These are phyloP conservation scores for Acridotheres tristis DNA, from an alignment of 2,797 vertebrate species.

Conservation along the genomic window DNA sequence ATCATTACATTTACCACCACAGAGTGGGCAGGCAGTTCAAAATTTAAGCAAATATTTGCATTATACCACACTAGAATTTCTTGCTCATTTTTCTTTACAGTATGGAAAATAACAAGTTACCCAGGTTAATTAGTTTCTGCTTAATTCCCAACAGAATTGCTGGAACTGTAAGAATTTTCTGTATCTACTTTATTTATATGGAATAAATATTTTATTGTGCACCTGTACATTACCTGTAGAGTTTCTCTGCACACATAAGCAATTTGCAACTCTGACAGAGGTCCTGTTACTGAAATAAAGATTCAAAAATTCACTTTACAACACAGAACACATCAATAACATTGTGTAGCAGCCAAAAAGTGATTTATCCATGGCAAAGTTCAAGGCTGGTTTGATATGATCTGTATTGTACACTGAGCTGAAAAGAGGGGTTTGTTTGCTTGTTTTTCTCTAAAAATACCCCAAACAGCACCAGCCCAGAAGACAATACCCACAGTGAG, in stretches of 20 bases:
- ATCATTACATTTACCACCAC: not conserved
- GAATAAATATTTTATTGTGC: not conserved
- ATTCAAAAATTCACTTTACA: not conserved
- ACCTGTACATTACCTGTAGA: constrained; percentile 83
- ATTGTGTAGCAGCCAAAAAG: not conserved
- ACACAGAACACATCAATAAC: fast-evolving
- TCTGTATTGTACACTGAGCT: not conserved
- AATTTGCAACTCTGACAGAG: constrained; percentile 94
- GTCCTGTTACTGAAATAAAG: constrained; percentile 89
- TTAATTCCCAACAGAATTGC: not conserved
- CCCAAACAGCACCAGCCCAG: not conserved
- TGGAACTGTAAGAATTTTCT: not conserved
- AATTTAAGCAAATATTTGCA: not conserved
- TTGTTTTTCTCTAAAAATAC: not conserved
- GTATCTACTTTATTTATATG: fast-evolving
- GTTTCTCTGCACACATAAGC: constrained; percentile 96
- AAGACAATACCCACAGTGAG: not conserved
- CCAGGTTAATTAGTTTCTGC: not conserved
- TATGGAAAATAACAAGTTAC: not conserved
- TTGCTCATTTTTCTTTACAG: not conserved
- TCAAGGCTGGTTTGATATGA: not conserved
- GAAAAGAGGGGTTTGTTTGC: not conserved
- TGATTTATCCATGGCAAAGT: not conserved
- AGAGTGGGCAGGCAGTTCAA: not conserved
- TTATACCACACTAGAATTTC: fast-evolving